Base-by-base conservation (phyloP, 1,140 invertebrate genomes). In the Caerostris extrusa region DNA sequence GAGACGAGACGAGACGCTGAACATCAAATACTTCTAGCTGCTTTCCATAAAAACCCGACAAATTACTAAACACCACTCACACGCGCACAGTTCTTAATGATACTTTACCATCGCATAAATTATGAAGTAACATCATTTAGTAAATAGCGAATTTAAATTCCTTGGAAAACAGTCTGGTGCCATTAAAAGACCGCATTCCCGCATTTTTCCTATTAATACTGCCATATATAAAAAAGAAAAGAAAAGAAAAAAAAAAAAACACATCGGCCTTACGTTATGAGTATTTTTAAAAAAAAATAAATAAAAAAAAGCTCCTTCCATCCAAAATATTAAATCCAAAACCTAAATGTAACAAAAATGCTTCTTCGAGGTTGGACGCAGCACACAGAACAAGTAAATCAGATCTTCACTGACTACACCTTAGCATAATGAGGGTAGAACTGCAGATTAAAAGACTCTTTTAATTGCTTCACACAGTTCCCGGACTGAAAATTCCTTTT, bases 381-480 rank as follows among this genome's bases (percentile, higher is more conserved):
- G n/a, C 12, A 19, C 58, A 4, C 34, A 19, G n/a, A 7, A 14
- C 7, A 90, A 69, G 89, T 90, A 92, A 92, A 92, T 92, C 90
- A 92, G 85, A 92, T 92, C 77, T 85, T 5, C 60, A 34, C 55
- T 50, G n/a, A 19, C 90, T 67, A 85, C 90, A 67, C 90, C 90
- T 92, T 14, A 50, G 12, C 58, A 71, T 93, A 93, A 93, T 93
- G 91, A 93, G 82, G 82, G 83, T 19, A 7, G 69, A 90, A 61
- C 55, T 77, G 58, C 57, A 64, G 64, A 93, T 93, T 93, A 93
- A 93, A 93, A 93, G 91, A 87, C 56, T 17, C 83, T 93, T 93
- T 93, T 93, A 93, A 93, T 93, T 93, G 91, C 91, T 87, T 69
- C 77, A 86, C 77, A 86, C 61, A 85, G 88, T 90, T 71, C 88